Evolutionary conservation across 2,797 vertebrate species (phyloP).

Genomic region (Octomys mimax): DNA sequence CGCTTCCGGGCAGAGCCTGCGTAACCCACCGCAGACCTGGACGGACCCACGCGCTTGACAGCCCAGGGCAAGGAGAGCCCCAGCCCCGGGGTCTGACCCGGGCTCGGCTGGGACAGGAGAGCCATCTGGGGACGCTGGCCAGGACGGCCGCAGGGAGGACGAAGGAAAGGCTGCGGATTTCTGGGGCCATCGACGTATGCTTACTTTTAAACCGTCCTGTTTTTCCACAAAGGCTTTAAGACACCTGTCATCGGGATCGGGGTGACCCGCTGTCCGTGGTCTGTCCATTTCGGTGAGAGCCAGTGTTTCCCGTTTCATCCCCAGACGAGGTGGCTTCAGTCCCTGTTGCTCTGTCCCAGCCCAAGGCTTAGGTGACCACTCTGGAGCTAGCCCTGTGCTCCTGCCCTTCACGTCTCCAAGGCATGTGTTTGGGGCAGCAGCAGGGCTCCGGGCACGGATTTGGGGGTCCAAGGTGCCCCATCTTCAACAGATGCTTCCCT

Average conservation of each 20-base stretch:
- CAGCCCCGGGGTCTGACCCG: neutral
- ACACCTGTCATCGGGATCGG: neutral
- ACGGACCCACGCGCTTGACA: neutral
- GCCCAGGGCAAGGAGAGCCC: neutral
- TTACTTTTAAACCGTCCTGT: neutral
- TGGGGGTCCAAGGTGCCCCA: neutral
- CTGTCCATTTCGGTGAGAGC: neutral
- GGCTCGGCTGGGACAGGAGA: neutral
- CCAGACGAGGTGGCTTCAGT: neutral
- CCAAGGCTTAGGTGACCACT: neutral
- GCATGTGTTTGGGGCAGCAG: too few species aligned
- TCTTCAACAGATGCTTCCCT: neutral
- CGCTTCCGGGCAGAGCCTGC: accelerated
- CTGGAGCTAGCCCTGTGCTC: too few species aligned
- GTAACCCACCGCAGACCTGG: neutral
- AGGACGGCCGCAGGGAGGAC: neutral
- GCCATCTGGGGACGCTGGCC: neutral
- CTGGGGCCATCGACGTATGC: neutral
- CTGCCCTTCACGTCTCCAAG: neutral
- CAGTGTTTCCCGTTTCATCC: accelerated
- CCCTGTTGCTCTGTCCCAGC: neutral
- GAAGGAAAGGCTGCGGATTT: neutral
- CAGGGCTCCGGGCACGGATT: too few species aligned
- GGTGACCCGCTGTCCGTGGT: neutral
- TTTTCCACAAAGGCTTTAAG: neutral